Evolutionary conservation across 2,113 vertebrate genomes (phyloP).

Genomic region (Pelodiscus sinensis): DNA sequence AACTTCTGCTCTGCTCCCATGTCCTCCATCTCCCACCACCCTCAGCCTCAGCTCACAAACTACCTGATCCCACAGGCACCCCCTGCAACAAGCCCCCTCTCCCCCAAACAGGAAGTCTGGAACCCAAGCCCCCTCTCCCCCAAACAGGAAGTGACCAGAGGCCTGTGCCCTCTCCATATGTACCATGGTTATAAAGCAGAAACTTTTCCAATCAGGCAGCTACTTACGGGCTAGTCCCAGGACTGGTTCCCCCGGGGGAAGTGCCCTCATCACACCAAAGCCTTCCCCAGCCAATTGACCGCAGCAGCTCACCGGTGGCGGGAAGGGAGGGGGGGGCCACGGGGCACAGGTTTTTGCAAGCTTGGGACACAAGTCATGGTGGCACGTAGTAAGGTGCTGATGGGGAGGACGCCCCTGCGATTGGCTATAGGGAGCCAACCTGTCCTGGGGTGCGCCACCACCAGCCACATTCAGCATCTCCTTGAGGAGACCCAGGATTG

Average conservation of each 20-base stretch:
- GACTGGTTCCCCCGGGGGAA: background rate
- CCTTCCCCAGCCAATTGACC: background rate
- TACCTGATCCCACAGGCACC: background rate
- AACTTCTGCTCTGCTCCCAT: background rate
- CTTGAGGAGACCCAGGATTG: background rate
- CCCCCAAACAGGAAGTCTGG: background rate
- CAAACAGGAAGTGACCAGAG: background rate
- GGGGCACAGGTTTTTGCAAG: background rate
- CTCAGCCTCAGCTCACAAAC: background rate
- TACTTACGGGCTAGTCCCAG: background rate
- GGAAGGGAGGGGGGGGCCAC: background rate
- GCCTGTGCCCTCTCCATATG: background rate
- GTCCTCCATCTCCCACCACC: background rate
- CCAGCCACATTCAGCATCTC: background rate
- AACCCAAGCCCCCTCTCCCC: no score
- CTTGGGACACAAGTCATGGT: background rate
- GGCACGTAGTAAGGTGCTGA: background rate
- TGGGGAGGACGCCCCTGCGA: background rate
- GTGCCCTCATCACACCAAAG: background rate
- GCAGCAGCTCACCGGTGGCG: no score
- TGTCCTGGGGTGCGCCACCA: no score
- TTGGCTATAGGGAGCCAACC: rapidly evolving
- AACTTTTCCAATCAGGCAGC: background rate
- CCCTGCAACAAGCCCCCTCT: background rate
- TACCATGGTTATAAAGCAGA: background rate